Evolutionary conservation across 2,888 invertebrate species (phyloP), one percentile per base, ranked within the genome.

Genomic region (Eulithis testata): DNA sequence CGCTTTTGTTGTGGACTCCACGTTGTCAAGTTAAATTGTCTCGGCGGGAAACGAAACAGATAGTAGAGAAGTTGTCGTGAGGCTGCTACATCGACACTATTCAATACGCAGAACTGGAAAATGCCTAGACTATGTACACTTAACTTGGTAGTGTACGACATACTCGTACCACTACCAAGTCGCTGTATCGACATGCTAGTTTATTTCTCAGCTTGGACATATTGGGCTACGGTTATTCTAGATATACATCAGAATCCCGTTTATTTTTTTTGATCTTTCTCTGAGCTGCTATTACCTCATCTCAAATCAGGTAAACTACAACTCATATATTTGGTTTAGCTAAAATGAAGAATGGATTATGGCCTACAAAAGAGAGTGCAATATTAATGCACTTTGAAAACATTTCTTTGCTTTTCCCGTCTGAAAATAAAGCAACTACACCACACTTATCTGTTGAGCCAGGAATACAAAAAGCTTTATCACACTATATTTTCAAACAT

Each of bases 21-120:
- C 81, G 89, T 88, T 89, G 91, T 87, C 90, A 90, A 92, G 92
- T 91, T 92, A 89, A 91, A 91, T 91, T 91, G 91, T 92, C 89
- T 90, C 88, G 86, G 85, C 89, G 91, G 90, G 87, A 89, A 91
- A 88, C 89, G 87, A 88, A 89, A 90, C 87, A 87, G 91, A 92
- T 92, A 91, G 88, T 82, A 79, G 84, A 83, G 87, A 91, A 92
- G 89, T 92, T 91, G 88, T 82, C 77, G 83, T 76, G 81, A 81
- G 84, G 80, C 84, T 79, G 81, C 84, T 78, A 83, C 87, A 89
- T 91, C 87, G 91, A 86, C 88, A 85, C 84, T 83, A 86, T 90
- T 91, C 86, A 90, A 89, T 87, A 84, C 76, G 68, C 67, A 72
- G 65, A 60, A 60, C 59, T 53, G 50, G 67, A 72, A 68, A 73